Percentiles rank a stretch among this genome's conserved stretches.
phyloP scores from a whole-genome alignment of 2,113 vertebrate genomes.

The Sinocyclocheilus anshuiensis region DNA sequence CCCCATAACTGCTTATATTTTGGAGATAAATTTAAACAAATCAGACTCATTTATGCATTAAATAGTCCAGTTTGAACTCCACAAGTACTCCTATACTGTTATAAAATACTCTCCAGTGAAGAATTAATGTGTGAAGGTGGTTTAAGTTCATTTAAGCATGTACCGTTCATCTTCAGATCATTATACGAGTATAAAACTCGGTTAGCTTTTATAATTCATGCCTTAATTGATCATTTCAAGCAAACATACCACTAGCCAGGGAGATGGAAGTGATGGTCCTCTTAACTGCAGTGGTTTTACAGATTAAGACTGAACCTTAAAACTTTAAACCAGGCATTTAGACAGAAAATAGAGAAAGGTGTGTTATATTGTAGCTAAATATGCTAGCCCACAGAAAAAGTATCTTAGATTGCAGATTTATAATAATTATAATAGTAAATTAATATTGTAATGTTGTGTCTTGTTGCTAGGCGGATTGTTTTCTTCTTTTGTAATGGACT shows the following conservation, averaged over 20 bases:
- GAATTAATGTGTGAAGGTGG: background rate
- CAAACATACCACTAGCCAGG: background rate
- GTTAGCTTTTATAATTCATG: background rate
- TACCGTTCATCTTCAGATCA: background rate
- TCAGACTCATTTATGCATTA: background rate
- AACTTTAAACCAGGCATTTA: background rate
- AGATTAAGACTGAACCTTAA: background rate
- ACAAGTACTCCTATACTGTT: background rate
- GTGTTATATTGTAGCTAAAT: background rate
- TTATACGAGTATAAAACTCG: background rate
- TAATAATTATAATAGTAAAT: background rate
- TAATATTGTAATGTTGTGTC: background rate
- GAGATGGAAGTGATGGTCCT: background rate
- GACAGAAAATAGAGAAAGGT: background rate
- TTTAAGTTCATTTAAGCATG: background rate
- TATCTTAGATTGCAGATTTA: background rate
- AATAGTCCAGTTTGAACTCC: background rate
- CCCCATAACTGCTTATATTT: background rate
- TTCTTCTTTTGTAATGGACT: background rate
- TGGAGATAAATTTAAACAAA: background rate
- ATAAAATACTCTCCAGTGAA: background rate
- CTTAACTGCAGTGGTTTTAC: constrained; percentile 1
- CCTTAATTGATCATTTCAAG: background rate
- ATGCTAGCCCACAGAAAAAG: background rate
- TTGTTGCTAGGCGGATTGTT: background rate